Conservation (phyloP, 2,797 vertebrate species). For the Eulemur coronatus region DNA sequence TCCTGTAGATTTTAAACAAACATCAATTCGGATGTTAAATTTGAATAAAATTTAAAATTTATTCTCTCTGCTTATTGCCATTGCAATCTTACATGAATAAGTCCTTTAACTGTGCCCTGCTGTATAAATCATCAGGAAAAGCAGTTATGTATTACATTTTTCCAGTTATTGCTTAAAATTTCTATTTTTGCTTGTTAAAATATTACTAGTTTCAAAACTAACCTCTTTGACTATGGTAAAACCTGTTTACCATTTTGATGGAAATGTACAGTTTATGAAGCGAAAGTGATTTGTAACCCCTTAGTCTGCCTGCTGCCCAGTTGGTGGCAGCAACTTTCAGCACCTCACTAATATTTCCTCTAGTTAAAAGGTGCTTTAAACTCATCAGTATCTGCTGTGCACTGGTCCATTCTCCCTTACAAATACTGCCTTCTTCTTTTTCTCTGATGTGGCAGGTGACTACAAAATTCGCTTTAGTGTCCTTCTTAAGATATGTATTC, state of each 20-base stretch:
- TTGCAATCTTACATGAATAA: constrained; percentile 15
- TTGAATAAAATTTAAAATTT: constrained; percentile 18
- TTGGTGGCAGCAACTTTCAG: constrained; percentile 64
- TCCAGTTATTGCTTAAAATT: constrained; percentile 47
- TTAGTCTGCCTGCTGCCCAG: constrained; percentile 33
- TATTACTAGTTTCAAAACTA: constrained; percentile 37
- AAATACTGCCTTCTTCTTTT: not conserved
- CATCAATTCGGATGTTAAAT: not conserved
- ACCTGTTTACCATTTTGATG: constrained; percentile 48
- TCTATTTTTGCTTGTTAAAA: constrained; percentile 60
- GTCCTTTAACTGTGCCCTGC: constrained; percentile 20
- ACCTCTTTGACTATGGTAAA: not conserved
- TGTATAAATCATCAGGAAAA: constrained; percentile 48
- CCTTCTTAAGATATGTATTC: not conserved
- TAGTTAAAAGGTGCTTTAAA: constrained; percentile 42
- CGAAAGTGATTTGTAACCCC: constrained; percentile 56
- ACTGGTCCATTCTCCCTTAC: not conserved
- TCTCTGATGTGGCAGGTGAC: not conserved
- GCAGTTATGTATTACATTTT: constrained; percentile 38
- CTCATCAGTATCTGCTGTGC: not conserved
- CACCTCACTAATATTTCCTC: constrained; percentile 53
- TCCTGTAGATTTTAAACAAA: not conserved
- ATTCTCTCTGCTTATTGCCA: constrained; percentile 23
- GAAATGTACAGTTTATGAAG: constrained; percentile 40
- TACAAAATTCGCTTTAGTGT: not conserved